Evolutionary conservation across 2,113 vertebrate species (phyloP), one percentile per base, ranked within the genome.

Genomic region (Plecotus auritus): DNA sequence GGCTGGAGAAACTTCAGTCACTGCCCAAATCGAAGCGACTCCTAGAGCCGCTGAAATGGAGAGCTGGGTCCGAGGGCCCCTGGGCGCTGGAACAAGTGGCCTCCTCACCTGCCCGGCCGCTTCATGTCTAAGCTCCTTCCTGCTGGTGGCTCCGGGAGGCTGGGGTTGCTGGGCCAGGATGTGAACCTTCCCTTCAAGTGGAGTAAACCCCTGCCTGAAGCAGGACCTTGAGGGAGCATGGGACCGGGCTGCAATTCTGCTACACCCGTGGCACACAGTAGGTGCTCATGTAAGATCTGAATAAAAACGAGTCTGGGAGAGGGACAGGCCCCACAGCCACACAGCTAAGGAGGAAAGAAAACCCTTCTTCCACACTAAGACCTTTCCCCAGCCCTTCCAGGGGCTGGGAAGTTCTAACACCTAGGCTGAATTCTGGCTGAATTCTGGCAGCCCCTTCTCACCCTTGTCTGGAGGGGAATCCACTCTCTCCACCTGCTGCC

Each of bases 391-490:
- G 16, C 14, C 51, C 30, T 77, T 82, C 42, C 1, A 4, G 64
- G n/a, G 59, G 17, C 61, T 13, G 37, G 45, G 67, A 54, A 72
- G 30, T 32, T 59, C 64, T 13, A 35, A 6, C 0, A 10, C 1
- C 32, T 8, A 20, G 14, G 80, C 11, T 16, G 51, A 35, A 32
- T 47, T 66, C 78, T 12, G 37, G 6, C 61, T 3, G 5, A 49
- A 7, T 0, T 0, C 3, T 20, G 45, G 73, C 23, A 13, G 56
- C 6, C 37, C 17, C 49, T 66, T 18, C 18, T 28, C 22, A 1
- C 7, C 28, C 12, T 35, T 37, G 35, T 74, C 66, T 5, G 59
- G 1, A 4, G 22, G 7, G 32, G 3, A 45, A 22, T 12, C 30
- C 49, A 0, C 3, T 0, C 7, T 23, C 26, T 28, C n/a, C 37